Evolutionary conservation across 2,113 vertebrate genomes (phyloP).

Genomic region (Falcunculus frontatus): DNA sequence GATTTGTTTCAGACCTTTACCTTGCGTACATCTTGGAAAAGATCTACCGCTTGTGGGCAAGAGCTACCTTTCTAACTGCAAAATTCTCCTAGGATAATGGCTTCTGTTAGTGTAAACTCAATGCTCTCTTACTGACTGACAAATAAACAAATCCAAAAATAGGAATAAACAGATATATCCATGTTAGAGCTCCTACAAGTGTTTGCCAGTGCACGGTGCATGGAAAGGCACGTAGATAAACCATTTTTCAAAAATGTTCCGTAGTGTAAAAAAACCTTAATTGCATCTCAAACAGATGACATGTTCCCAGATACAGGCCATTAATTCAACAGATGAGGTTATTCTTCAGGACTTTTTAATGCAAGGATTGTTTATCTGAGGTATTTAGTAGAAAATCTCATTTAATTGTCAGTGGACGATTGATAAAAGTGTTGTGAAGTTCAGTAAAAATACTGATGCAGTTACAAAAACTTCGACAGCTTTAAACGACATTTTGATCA

Average conservation of each 20-base stretch:
- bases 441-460: not conserved
- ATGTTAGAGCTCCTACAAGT: not conserved
- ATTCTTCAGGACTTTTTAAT: not conserved
- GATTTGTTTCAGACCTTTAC: not conserved
- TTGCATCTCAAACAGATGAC: not conserved
- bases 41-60: not conserved
- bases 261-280: not conserved
- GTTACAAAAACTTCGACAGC: not conserved
- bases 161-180: not conserved
- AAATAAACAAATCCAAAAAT: not conserved
- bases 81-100: not conserved
- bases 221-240: not conserved
- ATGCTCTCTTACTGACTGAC: not conserved
- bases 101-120: not conserved
- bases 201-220: not conserved
- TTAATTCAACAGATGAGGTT: not conserved
- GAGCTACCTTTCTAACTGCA: not conserved
- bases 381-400: not conserved
- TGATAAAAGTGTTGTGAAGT: not conserved
- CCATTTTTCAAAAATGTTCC: not conserved
- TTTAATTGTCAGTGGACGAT: not conserved
- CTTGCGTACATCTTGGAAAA: not conserved
- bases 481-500: not conserved
- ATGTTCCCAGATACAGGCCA: not conserved
- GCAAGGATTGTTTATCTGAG: not conserved